Evolutionary conservation across 2,888 invertebrate genomes (phyloP), one percentile per base, ranked within the genome.

Genomic region (Latheticus oryzae): DNA sequence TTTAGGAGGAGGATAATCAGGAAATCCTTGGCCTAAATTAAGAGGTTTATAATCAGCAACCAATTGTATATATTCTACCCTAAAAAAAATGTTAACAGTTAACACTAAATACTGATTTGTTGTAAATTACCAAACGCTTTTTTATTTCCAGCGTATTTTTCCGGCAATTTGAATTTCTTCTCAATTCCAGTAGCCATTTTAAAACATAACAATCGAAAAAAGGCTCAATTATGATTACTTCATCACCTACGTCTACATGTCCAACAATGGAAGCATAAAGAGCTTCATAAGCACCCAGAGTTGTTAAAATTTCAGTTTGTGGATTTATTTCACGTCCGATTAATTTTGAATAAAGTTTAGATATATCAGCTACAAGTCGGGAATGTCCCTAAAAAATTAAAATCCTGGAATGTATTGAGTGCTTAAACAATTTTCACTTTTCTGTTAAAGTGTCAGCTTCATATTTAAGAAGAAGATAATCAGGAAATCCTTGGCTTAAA

Each of bases 131-230:
- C 93, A 93, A 7, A 93, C 90, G 79, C 91, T 93, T 74, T 88
- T 88, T 75, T 90, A 33, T 88, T 88, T 61, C 88, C 86, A 51
- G 85, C 84, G 67, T 87, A 89, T 30, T 90, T 83, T 24, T 82
- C 77, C 1, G 92, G 91, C 45, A 91, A 78, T 32, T 80, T 81
- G 71, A 91, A 89, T 74, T 89, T 90, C 19, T 71, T 56, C 19
- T 63, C 54, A 33, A 65, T 69, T 30, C 64, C 65, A 11, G 63
- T 5, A 3, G 28, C 9, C 28, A 28, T 28, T 28, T 28, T 28
- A n/a, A n/a, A n/a, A n/a, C 93, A 73, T 99, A 99, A 74, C 97
- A 98, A 79, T 99, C 99, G 75, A 96, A 99, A 80, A 90, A 98
- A 0, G 99, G 99, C 76, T 99, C 99, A 63, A 99, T 95, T 13